Evolutionary conservation across 64 coral and sea anemone genomes (phyloP).

Genomic region (Acropora yongei): DNA sequence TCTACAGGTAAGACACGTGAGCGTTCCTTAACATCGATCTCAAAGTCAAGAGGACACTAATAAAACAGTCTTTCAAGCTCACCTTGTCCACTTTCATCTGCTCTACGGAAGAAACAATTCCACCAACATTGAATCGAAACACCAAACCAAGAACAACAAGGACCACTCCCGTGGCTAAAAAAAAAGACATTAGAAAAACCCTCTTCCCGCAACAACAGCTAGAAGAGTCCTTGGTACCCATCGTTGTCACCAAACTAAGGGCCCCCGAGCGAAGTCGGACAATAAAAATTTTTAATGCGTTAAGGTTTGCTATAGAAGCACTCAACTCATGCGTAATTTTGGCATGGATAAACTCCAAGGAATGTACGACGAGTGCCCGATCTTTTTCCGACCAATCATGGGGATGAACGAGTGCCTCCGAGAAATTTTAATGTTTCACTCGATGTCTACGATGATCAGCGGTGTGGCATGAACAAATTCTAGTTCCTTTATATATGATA

Average conservation of each 20-base stretch:
- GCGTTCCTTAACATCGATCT: too few species aligned
- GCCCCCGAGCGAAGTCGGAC: too few species aligned
- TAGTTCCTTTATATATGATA: too few species aligned
- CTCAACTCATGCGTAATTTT: too few species aligned
- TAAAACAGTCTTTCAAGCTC: not conserved
- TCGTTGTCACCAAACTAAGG: not conserved
- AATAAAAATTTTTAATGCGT: too few species aligned
- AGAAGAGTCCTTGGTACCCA: not conserved
- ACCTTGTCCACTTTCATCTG: slow-evolving; percentile 67
- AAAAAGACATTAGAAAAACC: not conserved
- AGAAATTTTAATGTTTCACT: not conserved
- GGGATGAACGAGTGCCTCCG: not conserved
- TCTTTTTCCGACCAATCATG: not conserved
- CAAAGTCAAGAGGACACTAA: too few species aligned
- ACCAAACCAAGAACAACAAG: slow-evolving; percentile 64
- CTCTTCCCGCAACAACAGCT: slow-evolving; percentile 9
- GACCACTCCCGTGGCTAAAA: slow-evolving; percentile 26
- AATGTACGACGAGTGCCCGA: too few species aligned
- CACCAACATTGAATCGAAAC: slow-evolving; percentile 55
- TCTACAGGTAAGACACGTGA: too few species aligned
- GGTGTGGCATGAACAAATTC: slow-evolving; percentile 13
- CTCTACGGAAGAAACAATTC: slow-evolving; percentile 61
- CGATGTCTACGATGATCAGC: not conserved
- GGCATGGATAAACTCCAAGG: too few species aligned
- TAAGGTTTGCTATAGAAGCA: too few species aligned